These are phyloP conservation scores for Drosophila atripex DNA, from an alignment of 2,888 invertebrate species.

Conservation along the genomic window DNA sequence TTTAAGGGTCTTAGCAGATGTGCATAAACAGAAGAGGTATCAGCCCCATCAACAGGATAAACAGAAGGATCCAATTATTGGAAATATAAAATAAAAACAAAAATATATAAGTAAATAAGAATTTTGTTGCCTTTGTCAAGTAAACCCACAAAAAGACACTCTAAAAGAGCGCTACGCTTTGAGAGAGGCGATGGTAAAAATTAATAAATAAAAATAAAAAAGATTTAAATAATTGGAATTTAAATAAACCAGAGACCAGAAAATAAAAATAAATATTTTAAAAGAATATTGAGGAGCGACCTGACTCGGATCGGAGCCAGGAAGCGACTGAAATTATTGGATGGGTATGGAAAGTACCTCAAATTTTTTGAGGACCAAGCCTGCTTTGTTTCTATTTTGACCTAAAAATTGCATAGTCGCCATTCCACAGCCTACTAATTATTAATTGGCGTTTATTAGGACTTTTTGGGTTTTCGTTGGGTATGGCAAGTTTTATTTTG, in stretches of 20 bases:
- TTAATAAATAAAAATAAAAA: no score
- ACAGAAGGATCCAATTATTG: no score
- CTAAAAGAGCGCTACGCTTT: no score
- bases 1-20: no score
- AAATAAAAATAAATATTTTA: conserved; percentile 62
- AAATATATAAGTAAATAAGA: conserved; percentile 53
- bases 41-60: no score
- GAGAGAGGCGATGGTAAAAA: no score
- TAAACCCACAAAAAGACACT: no score
- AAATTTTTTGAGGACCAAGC: not conserved
- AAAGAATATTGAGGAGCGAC: conserved; percentile 9
- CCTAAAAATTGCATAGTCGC: not conserved
- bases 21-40: no score
- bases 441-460: not conserved
- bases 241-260: conserved; percentile 18
- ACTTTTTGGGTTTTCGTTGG: not conserved
- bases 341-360: not conserved
- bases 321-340: not conserved
- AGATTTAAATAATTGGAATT: conserved; percentile 6
- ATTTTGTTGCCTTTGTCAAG: no score
- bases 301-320: not conserved
- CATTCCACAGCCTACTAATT: not conserved
- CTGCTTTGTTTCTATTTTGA: not conserved
- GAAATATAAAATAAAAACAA: conserved; percentile 19
- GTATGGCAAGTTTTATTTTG: not conserved